phyloP scores from a whole-genome alignment of 2,113 vertebrate species.

The Trinectes maculatus region DNA sequence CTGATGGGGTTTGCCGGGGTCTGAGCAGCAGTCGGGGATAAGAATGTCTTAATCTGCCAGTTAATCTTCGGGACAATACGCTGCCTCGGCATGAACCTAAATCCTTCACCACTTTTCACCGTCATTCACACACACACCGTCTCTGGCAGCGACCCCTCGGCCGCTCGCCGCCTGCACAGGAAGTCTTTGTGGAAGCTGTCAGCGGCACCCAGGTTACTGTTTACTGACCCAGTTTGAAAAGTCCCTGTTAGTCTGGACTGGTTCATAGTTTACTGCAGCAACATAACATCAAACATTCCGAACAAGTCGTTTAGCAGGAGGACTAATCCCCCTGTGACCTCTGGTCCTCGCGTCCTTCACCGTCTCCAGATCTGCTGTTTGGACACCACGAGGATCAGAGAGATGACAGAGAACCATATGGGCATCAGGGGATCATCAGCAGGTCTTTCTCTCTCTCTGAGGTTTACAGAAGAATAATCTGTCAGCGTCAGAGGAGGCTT shows the following conservation, averaged over 20 bases:
- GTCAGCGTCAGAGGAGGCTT: no score
- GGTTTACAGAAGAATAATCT: no score
- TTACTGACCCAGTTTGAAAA: no score
- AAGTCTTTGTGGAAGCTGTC: slow-evolving; percentile 55
- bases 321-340: background rate
- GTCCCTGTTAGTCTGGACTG: background rate
- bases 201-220: slow-evolving; percentile 3
- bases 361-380: slow-evolving; percentile 20
- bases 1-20: background rate
- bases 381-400: slow-evolving; percentile 41
- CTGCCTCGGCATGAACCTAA: slow-evolving; percentile 57
- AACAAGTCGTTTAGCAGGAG: no score
- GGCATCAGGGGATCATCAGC: slow-evolving; percentile 34
- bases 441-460: no score
- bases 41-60: slow-evolving; percentile 59
- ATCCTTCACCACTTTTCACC: slow-evolving; percentile 44
- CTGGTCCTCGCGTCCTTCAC: background rate
- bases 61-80: slow-evolving; percentile 57
- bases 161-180: slow-evolving; percentile 27
- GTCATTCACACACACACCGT: slow-evolving; percentile 8
- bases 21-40: slow-evolving; percentile 9
- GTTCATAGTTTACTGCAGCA: no score
- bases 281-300: no score
- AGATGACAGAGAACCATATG: slow-evolving; percentile 20
- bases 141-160: slow-evolving; percentile 22